Percentiles rank a stretch among this genome's conserved stretches.
These are phyloP conservation scores for Microctenopoma stevenorrisi DNA, from an alignment of 2,797 vertebrate genomes.

Conservation along the genomic window DNA sequence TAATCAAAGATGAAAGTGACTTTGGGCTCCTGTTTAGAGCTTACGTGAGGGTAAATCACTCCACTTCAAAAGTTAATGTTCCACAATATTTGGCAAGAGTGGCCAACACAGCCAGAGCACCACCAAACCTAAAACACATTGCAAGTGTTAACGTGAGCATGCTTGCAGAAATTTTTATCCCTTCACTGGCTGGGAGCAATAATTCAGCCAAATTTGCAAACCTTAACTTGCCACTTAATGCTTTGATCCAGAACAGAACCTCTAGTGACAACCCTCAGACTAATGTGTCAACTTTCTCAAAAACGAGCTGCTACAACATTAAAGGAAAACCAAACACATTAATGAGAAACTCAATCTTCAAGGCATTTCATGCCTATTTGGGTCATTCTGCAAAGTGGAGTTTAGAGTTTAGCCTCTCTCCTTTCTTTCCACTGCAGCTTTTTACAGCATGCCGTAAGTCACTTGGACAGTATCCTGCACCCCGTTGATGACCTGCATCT, in stretches of 20 bases:
- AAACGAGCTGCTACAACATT: slow-evolving; percentile 57
- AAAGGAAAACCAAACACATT: slow-evolving; percentile 34
- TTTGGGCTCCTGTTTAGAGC: slow-evolving; percentile 35
- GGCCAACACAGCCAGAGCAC: slow-evolving; percentile 10
- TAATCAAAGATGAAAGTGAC: slow-evolving; percentile 63
- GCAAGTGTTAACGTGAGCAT: slow-evolving; percentile 40
- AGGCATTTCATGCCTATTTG: slow-evolving; percentile 50
- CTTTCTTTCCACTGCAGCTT: slow-evolving; percentile 50
- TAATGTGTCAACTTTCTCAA: slow-evolving; percentile 53
- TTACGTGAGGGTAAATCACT: slow-evolving; percentile 33
- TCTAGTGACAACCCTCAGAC: slow-evolving; percentile 55
- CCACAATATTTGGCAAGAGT: slow-evolving; percentile 35
- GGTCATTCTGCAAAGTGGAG: slow-evolving; percentile 58
- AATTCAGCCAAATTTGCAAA: slow-evolving; percentile 63
- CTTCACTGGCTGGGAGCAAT: slow-evolving; percentile 49
- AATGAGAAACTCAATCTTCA: slow-evolving; percentile 56
- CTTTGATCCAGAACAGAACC: slow-evolving; percentile 71
- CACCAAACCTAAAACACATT: slow-evolving; percentile 17
- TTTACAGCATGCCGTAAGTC: slow-evolving; percentile 82
- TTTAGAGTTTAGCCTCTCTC: slow-evolving; percentile 53
- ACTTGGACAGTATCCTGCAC: slow-evolving; percentile 71
- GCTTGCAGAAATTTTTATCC: slow-evolving; percentile 47
- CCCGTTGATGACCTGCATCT: slow-evolving; percentile 83
- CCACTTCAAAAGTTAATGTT: slow-evolving; percentile 52
- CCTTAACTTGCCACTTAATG: slow-evolving; percentile 42